A percentile compares a stretch with the other conserved stretches of the same genome.
Evolutionary conservation across 2,888 invertebrate genomes (phyloP).

Genomic region (Drosophila birchii): DNA sequence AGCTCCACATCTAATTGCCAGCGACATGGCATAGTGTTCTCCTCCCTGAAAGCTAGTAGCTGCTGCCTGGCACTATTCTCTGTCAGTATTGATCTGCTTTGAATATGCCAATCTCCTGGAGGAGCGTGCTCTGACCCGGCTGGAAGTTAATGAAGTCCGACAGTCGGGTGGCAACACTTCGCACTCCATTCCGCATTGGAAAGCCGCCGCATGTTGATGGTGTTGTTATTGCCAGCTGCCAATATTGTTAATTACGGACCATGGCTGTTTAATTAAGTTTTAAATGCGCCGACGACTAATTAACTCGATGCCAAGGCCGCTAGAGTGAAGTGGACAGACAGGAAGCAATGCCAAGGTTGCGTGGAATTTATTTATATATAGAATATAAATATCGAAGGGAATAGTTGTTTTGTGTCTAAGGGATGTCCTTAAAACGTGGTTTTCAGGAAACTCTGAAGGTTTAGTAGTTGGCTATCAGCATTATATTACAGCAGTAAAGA

Average conservation of each 20-base stretch:
- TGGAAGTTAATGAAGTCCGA: constrained; percentile 58
- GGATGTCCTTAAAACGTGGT: no score
- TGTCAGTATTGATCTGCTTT: constrained; percentile 41
- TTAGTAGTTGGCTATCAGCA: no score
- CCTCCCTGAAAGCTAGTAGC: constrained; percentile 14
- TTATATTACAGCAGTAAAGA: background rate
- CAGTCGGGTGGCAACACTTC: constrained; percentile 45
- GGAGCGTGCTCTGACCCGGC: constrained; percentile 20
- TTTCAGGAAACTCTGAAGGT: no score
- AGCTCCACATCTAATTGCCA: constrained; percentile 69
- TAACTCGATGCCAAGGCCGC: constrained; percentile 52
- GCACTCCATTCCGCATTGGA: constrained; percentile 23
- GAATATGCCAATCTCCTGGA: constrained; percentile 38
- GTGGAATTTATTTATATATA: constrained; percentile 19
- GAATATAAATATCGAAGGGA: constrained; percentile 2
- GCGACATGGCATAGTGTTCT: constrained; percentile 40
- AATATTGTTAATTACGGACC: constrained; percentile 57
- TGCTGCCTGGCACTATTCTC: constrained; percentile 33
- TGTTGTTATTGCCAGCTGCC: constrained; percentile 49
- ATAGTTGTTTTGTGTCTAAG: background rate
- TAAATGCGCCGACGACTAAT: constrained; percentile 62
- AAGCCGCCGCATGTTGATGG: constrained; percentile 28
- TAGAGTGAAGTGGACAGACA: constrained; percentile 8
- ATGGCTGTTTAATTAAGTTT: constrained; percentile 68
- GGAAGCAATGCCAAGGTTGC: constrained; percentile 11